A percentile compares a stretch with the other conserved stretches of the same genome.
Evolutionary conservation across 2,888 invertebrate species (phyloP).

Genomic region (Xestia c-nigrum): DNA sequence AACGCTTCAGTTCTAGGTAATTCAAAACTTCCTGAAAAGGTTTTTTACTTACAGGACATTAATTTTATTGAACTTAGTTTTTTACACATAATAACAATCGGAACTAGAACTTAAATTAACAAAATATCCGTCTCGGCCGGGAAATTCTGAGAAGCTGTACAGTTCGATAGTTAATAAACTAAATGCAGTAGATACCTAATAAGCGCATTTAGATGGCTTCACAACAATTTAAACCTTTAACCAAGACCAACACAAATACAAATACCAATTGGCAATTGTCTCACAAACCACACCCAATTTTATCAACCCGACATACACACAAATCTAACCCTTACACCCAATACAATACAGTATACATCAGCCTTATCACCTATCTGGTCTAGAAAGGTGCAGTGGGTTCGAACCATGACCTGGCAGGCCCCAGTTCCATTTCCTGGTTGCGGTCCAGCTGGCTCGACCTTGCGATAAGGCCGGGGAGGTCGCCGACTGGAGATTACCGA

Average conservation of each 20-base stretch:
- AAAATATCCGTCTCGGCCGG: not conserved
- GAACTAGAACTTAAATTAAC: not conserved
- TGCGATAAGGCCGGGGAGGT: slow-evolving; percentile 30
- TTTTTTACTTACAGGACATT: not conserved
- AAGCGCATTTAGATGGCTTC: not conserved
- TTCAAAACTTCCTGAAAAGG: slow-evolving; percentile 11
- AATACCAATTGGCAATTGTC: not conserved
- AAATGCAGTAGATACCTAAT: not conserved
- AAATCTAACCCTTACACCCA: not conserved
- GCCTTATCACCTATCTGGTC: not conserved
- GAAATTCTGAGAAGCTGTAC: too few species aligned
- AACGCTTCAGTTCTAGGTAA: not conserved
- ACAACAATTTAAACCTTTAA: not conserved
- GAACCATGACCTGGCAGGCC: slow-evolving; percentile 51
- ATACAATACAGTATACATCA: slow-evolving; percentile 10
- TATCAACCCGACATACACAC: not conserved
- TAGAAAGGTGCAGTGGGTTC: slow-evolving; percentile 43
- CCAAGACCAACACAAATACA: not conserved
- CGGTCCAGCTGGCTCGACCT: slow-evolving; percentile 43
- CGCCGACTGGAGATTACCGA: slow-evolving; percentile 24
- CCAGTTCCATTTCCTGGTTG: slow-evolving; percentile 52
- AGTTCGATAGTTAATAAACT: not conserved
- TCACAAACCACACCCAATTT: slow-evolving; percentile 2
- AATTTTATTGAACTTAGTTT: not conserved
- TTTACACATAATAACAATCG: not conserved